Evolutionary conservation across 1,140 invertebrate genomes (phyloP).

Genomic region (Meloidogyne exigua): DNA sequence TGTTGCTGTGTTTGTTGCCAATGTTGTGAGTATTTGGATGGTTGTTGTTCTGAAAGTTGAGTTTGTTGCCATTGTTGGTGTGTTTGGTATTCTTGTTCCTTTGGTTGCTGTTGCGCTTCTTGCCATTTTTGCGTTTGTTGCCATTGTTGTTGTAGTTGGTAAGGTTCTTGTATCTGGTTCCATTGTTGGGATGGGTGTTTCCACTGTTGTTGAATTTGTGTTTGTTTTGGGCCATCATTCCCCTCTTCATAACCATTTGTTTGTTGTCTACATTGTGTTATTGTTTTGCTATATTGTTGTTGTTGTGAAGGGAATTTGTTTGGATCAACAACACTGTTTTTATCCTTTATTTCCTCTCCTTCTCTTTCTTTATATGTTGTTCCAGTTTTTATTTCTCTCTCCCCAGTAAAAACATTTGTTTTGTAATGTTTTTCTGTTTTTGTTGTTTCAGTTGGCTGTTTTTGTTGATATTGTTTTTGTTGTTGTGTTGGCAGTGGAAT

Average conservation of each 20-base stretch:
- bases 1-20: constrained; percentile 9
- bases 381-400: not conserved
- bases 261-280: not conserved
- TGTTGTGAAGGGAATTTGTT: not conserved
- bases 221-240: not conserved
- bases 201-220: constrained; percentile 9
- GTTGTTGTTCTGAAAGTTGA: not conserved
- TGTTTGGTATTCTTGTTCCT: not conserved
- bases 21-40: not conserved
- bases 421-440: not conserved
- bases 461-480: constrained; percentile 9
- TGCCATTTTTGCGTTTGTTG: constrained; percentile 8
- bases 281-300: not conserved
- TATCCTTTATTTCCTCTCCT: not conserved
- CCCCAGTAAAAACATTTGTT: not conserved
- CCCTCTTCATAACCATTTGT: not conserved
- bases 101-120: constrained; percentile 18
- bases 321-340: not conserved
- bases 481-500: not conserved
- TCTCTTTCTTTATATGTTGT: not conserved
- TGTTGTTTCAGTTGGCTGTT: not conserved
- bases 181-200: constrained; percentile 7
- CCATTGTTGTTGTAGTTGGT: constrained; percentile 13
- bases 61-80: not conserved
- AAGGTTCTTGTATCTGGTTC: not conserved